A percentile compares a stretch with the other conserved stretches of the same genome.
These are phyloP conservation scores for Endotricha flammealis DNA, from an alignment of 2,888 invertebrate species.

Conservation along the genomic window DNA sequence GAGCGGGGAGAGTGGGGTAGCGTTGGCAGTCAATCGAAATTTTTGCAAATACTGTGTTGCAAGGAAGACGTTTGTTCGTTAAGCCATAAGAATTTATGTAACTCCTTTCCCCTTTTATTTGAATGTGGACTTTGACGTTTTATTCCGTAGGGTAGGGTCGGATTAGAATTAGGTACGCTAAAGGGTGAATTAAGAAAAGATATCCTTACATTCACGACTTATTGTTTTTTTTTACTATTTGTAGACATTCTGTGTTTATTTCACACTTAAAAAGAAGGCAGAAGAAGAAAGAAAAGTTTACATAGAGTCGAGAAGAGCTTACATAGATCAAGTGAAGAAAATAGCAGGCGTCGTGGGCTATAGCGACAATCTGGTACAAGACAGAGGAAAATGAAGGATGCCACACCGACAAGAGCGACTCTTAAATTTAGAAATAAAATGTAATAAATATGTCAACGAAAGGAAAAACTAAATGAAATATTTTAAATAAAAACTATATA, in stretches of 20 bases:
- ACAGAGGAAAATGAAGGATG: no score
- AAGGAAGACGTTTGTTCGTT: conserved; percentile 30
- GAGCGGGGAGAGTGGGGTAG: conserved; percentile 34
- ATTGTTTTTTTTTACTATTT: neutral
- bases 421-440: no score
- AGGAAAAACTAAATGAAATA: conserved; percentile 7
- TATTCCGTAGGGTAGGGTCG: conserved; percentile 23
- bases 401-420: no score
- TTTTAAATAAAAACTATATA: conserved; percentile 9
- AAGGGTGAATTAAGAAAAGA: neutral
- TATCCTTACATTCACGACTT: neutral
- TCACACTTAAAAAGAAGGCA: no score
- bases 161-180: neutral
- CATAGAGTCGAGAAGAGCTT: no score
- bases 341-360: no score
- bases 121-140: conserved; percentile 29
- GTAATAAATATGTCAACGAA: no score
- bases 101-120: conserved; percentile 28
- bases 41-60: conserved; percentile 47
- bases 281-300: no score
- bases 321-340: no score
- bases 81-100: conserved; percentile 28
- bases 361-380: no score
- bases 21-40: conserved; percentile 58
- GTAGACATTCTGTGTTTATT: no score